A percentile compares a stretch with the other conserved stretches of the same genome.
Conservation (phyloP, 2,797 vertebrate species). For the Tapirus indicus region DNA sequence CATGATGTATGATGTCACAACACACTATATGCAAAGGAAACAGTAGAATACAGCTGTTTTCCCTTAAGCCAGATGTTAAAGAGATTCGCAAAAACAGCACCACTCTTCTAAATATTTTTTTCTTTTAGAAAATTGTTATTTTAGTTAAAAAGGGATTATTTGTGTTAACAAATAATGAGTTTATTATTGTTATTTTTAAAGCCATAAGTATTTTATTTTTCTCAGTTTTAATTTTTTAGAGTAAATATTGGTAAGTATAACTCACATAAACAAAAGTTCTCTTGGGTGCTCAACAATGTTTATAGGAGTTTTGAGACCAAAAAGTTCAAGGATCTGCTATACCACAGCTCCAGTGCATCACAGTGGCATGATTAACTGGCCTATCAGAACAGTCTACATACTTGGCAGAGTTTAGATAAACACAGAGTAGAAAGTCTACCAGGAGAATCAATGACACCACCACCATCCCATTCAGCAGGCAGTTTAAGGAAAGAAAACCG, state of each 20-base stretch:
- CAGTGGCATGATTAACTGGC: neutral
- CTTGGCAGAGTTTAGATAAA: neutral
- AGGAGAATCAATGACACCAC: neutral
- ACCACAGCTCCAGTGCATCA: neutral
- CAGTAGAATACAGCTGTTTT: neutral
- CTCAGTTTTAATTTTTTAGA: neutral
- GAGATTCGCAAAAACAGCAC: neutral
- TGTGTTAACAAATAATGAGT: neutral
- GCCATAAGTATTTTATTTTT: constrained; percentile 10
- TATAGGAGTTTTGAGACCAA: neutral
- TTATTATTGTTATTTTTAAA: constrained; percentile 32
- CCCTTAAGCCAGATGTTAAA: constrained; percentile 52
- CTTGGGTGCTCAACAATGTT: neutral
- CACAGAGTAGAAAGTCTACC: neutral
- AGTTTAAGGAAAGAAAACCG: neutral
- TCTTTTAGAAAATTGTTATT: constrained; percentile 9
- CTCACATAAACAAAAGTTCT: constrained; percentile 28
- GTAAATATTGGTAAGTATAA: constrained; percentile 38
- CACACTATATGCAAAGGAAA: neutral
- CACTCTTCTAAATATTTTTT: constrained; percentile 35
- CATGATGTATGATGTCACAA: neutral
- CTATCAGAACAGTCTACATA: neutral
- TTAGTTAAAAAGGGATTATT: neutral
- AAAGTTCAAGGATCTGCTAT: neutral
- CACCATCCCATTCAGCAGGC: neutral